Base-by-base conservation (phyloP, 2,888 invertebrate species). In the Celastrina argiolus region DNA sequence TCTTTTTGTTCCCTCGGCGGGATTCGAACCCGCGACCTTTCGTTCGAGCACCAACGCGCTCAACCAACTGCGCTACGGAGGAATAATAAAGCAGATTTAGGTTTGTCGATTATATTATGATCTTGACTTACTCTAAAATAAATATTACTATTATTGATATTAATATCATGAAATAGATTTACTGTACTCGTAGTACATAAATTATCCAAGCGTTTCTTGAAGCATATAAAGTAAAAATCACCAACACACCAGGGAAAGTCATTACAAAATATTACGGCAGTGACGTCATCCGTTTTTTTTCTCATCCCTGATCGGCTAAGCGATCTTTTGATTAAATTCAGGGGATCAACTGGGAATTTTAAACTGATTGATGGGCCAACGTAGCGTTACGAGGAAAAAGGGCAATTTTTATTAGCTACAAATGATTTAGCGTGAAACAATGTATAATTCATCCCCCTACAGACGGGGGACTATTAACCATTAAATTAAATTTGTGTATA, bases 321-420 rank as follows among this genome's bases (percentile, higher is more conserved):
- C 88, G 88, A 87, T 87, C 85, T 88, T 88, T 89, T 88, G 91
- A 91, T 91, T 90, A 90, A 90, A 91, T 90, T 88, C 87, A 85
- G 86, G 89, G 88, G 88, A 87, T 88, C 87, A 87, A 82, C 83
- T 72, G 83, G 83, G 87, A 87, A 90, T 88, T 88, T 87, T 87
- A 88, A 87, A 86, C 84, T 91, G 89, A 90, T 88, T 87, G 88
- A 88, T 88, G 85, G 88, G 86, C 88, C 88, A 87, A 88, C 88
- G 86, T 84, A 87, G 87, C 85, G 83, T 85, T 88, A 88, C 84
- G 84, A 82, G 81, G 82, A 81, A 84, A 83, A 84, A 80, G 72
- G 78, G 82, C 84, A 87, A 85, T 88, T 88, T 89, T 87, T 89
- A 88, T 88, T 88, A 83, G 82, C 76, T 83, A 83, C 86, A 86